Evolutionary conservation across 2,888 invertebrate species (phyloP).

Genomic region (Cepaea hortensis): DNA sequence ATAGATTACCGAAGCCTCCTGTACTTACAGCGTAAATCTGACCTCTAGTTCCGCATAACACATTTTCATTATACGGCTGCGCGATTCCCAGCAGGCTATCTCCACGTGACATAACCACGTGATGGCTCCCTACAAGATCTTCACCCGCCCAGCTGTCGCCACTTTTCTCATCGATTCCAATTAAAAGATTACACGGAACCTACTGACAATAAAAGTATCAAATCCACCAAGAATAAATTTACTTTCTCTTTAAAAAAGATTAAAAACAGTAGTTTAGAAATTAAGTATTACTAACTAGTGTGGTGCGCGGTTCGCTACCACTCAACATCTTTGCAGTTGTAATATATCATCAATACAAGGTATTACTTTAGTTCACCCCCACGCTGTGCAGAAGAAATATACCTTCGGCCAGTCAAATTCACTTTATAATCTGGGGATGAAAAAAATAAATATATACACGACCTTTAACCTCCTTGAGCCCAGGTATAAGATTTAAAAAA

Average conservation of each 20-base stretch:
- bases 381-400: too few relatives aligned
- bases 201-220: background rate
- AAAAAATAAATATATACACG: background rate
- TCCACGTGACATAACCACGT: background rate
- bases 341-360: background rate
- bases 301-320: too few relatives aligned
- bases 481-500: too few relatives aligned
- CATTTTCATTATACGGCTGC: background rate
- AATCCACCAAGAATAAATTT: background rate
- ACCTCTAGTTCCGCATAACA: background rate
- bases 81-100: background rate
- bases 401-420: background rate
- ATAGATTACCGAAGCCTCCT: too few relatives aligned
- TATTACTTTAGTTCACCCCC: background rate
- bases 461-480: background rate
- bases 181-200: background rate
- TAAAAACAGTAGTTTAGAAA: background rate
- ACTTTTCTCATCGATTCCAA: slow-evolving; percentile 8
- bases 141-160: background rate
- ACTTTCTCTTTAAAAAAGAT: background rate
- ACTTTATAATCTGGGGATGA: background rate
- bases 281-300: too few relatives aligned
- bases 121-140: background rate
- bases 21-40: too few relatives aligned
- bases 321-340: background rate